Evolutionary conservation across 2,113 vertebrate genomes (phyloP).

Genomic region (Pterophyllum scalare): DNA sequence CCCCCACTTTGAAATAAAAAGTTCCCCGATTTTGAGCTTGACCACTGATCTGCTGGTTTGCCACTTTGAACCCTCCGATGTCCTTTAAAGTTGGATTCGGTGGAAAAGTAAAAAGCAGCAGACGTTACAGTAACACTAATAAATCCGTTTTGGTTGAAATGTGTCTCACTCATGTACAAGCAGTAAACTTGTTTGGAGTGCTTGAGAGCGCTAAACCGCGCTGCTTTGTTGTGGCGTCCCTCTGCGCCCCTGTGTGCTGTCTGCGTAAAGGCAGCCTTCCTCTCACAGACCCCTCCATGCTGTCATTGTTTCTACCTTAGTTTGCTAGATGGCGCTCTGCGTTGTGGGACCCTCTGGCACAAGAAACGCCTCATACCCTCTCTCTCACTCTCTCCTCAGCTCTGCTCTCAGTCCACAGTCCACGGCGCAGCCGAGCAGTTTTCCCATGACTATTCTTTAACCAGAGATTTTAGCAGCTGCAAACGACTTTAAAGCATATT

Average conservation of each 20-base stretch:
- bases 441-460: slow-evolving; percentile 28
- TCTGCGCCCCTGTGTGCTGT: slow-evolving; percentile 48
- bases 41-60: slow-evolving; percentile 29
- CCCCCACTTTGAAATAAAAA: slow-evolving; percentile 49
- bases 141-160: not conserved
- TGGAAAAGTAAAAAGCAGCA: not conserved
- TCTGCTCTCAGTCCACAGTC: slow-evolving; percentile 39
- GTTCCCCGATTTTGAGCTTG: slow-evolving; percentile 37
- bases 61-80: slow-evolving; percentile 13
- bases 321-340: slow-evolving; percentile 97
- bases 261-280: slow-evolving; percentile 57
- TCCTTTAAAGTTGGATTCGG: slow-evolving; percentile 26
- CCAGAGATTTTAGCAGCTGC: slow-evolving; percentile 46
- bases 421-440: slow-evolving; percentile 42
- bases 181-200: slow-evolving; percentile 9
- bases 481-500: slow-evolving; percentile 19
- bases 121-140: slow-evolving; percentile 5
- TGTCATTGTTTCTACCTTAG: slow-evolving; percentile 86
- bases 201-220: slow-evolving; percentile 37
- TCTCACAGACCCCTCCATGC: slow-evolving; percentile 49
- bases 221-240: slow-evolving; percentile 60
- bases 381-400: slow-evolving; percentile 30
- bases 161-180: not conserved
- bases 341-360: slow-evolving; percentile 84
- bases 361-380: slow-evolving; percentile 67